Conservation (phyloP, 2,797 vertebrate genomes). For the Cichlasoma orientale region DNA sequence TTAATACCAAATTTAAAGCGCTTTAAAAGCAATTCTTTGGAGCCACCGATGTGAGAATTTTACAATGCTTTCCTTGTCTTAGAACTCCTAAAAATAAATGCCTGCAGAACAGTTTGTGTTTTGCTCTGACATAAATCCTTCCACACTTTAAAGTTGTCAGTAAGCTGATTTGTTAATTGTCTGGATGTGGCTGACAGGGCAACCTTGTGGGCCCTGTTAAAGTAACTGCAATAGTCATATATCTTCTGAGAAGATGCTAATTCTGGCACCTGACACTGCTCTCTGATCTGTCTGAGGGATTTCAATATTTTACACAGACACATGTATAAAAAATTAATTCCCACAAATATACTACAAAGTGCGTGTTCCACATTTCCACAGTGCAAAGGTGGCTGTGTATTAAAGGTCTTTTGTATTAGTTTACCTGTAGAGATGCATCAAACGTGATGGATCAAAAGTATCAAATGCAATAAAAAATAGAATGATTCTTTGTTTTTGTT, state of each 20-base stretch:
- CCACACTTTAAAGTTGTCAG: background rate
- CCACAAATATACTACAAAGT: background rate
- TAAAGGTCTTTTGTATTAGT: background rate
- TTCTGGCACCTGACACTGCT: background rate
- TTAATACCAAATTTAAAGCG: background rate
- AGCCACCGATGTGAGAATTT: background rate
- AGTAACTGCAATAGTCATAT: background rate
- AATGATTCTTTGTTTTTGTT: background rate
- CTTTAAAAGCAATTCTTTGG: background rate
- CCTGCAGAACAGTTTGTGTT: background rate
- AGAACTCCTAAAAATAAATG: background rate
- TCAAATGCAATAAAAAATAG: background rate
- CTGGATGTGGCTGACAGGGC: background rate
- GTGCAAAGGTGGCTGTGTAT: background rate
- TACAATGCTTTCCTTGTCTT: background rate
- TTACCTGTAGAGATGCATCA: conserved; percentile 11
- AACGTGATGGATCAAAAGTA: background rate
- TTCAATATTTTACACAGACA: background rate
- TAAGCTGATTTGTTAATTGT: background rate
- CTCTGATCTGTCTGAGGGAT: background rate
- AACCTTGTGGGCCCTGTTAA: background rate
- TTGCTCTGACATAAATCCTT: background rate
- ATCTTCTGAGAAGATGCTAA: background rate
- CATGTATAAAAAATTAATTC: background rate
- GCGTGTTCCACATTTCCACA: background rate